These are phyloP conservation scores for Strix uralensis DNA, from an alignment of 2,113 vertebrate genomes.

Conservation along the genomic window DNA sequence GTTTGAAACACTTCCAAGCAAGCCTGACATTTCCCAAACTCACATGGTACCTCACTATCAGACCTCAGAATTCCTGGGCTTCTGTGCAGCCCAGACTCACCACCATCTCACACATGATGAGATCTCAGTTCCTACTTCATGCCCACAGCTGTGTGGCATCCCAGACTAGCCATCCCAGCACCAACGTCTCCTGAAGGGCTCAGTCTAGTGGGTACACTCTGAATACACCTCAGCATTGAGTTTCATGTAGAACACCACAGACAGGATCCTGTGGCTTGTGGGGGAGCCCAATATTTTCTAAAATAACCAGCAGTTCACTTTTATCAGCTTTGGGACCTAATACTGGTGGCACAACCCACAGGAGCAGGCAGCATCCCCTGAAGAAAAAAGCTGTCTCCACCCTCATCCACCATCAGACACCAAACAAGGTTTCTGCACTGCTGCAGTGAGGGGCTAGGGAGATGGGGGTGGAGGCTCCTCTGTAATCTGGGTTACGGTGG, in stretches of 20 bases:
- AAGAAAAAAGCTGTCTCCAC: background rate
- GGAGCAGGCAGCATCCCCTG: background rate
- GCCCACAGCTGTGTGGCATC: background rate
- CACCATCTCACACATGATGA: background rate
- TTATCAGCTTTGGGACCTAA: background rate
- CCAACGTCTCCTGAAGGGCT: background rate
- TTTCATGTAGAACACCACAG: background rate
- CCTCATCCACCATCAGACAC: background rate
- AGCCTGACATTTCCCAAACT: background rate
- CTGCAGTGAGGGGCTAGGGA: background rate
- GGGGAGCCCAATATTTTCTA: background rate
- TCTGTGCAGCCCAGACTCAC: background rate
- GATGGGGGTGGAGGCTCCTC: background rate
- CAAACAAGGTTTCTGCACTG: background rate
- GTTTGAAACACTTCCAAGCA: background rate
- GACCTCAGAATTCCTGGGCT: background rate
- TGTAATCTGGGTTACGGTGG: background rate
- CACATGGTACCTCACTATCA: background rate
- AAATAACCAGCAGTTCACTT: background rate
- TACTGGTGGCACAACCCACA: background rate
- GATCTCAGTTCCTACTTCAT: background rate
- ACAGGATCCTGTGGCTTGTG: background rate
- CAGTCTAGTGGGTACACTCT: background rate
- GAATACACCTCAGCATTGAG: background rate
- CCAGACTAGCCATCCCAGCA: background rate